Base-by-base conservation (phyloP, 2,888 invertebrate genomes). In the Pseudolycoriella hygida region DNA sequence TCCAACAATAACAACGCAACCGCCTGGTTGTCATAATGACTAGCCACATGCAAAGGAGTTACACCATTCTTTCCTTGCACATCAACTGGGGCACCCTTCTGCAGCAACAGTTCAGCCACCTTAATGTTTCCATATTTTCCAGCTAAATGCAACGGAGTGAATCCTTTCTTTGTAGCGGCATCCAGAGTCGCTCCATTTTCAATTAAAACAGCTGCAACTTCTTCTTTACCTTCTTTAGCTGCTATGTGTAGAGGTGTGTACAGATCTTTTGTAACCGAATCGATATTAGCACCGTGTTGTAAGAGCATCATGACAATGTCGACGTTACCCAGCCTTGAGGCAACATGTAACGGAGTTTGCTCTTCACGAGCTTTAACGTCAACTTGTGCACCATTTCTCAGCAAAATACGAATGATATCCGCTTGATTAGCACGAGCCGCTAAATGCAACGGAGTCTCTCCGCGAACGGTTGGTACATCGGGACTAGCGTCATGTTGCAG, bases 391-490 rank as follows among this genome's bases (percentile, higher is more conserved):
- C 87, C 88, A 60, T 97, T 94, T 56, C 96, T 72, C 42, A 98
- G 74, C 55, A 98, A 73, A 58, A 97, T 93, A 45, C 96, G 71
- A 54, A 97, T 92, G 50, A 98, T 86, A 62, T 98, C 97, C 0
- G 93, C 90, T 73, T 97, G 97, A 66, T 96, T 96, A 50, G 97
- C 94, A 43, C 97, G 69, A 31, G 96, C 93, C 0, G 97, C 97
- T 49, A 97, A 72, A 64, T 97, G 97, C 40, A 97, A 71, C 2
- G 97, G 92, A 1, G 96, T 96, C 69, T 98, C 97, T 0, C 94
- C 96, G 17, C 97, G 73, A 17, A 97, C 88, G 1, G 97, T 98
- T 48, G 89, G 84, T 46, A 88, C 83, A 68, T 97, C 94, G 1
- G 92, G 87, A 58, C 81, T 83, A 17, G 94, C 94, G 50, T 92